Conservation (phyloP, 2,797 vertebrate genomes). For the Erpetoichthys calabaricus region DNA sequence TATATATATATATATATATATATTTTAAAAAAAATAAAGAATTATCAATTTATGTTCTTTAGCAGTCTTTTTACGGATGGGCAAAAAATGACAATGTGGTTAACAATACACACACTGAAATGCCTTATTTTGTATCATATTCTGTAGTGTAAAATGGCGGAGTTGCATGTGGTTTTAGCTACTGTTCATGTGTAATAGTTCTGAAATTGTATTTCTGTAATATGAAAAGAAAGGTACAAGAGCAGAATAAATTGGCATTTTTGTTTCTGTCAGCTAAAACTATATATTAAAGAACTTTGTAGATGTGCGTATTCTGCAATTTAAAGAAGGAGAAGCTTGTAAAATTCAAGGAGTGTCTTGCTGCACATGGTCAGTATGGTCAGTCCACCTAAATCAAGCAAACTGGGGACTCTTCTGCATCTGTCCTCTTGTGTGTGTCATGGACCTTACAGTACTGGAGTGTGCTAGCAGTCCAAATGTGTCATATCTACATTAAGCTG, state of each 20-base stretch:
- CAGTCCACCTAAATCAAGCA: constrained; percentile 20
- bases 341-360: constrained; percentile 8
- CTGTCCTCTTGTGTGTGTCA: neutral
- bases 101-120: constrained; percentile 93
- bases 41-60: constrained; percentile 60
- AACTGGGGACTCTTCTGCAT: constrained; percentile 16
- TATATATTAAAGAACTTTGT: constrained; percentile 14
- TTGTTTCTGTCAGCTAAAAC: constrained; percentile 11
- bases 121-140: constrained; percentile 99
- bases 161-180: constrained; percentile 94
- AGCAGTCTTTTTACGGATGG: constrained; percentile 88
- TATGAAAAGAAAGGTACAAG: constrained; percentile 20
- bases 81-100: constrained; percentile 79
- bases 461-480: constrained; percentile 23
- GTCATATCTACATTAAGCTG: constrained; percentile 21
- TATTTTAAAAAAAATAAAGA: constrained; percentile 52
- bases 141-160: constrained; percentile 91
- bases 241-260: constrained; percentile 17
- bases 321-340: constrained; percentile 17
- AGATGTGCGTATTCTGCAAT: constrained; percentile 16
- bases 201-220: constrained; percentile 25
- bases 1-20: constrained; percentile 41
- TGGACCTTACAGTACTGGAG: neutral
- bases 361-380: constrained; percentile 2
- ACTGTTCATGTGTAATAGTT: constrained; percentile 55